Percentiles rank a stretch among this genome's conserved stretches.
Conservation (phyloP, 2,888 invertebrate genomes). For the Drosophila rellima region DNA sequence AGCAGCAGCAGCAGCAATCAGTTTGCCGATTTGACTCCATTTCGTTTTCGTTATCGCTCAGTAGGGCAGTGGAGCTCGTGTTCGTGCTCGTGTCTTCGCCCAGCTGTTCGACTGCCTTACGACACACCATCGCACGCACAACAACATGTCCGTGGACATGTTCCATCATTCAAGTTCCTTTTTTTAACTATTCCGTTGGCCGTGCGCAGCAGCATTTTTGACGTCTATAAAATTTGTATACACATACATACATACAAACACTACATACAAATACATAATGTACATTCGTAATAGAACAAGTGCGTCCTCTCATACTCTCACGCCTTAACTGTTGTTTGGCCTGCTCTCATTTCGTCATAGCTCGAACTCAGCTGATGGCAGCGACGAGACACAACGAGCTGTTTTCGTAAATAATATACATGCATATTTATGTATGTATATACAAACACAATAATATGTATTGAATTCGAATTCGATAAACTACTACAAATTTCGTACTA, state of each 20-base stretch:
- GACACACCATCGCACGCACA: constrained; percentile 6
- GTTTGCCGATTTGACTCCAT: constrained; percentile 39
- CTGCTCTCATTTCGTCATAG: constrained; percentile 57
- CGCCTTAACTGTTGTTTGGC: constrained; percentile 8
- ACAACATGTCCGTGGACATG: constrained; percentile 25
- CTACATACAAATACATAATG: constrained; percentile 1
- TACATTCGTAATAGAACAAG: constrained; percentile 35
- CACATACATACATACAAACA: constrained; percentile 1
- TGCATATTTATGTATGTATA: constrained; percentile 12
- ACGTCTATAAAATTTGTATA: constrained; percentile 18
- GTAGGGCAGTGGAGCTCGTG: constrained; percentile 64
- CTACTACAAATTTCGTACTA: constrained; percentile 22
- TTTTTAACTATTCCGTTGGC: constrained; percentile 18
- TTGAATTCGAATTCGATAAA: constrained; percentile 41
- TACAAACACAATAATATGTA: constrained; percentile 25
- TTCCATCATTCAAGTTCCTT: constrained; percentile 31
- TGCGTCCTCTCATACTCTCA: constrained; percentile 46
- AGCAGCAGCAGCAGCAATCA: constrained; percentile 14
- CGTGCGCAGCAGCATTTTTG: constrained; percentile 51
- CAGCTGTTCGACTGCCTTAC: constrained; percentile 42
- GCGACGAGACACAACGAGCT: constrained; percentile 31
- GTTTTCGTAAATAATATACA: constrained; percentile 29
- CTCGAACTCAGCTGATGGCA: constrained; percentile 51
- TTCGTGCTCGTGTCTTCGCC: constrained; percentile 25
- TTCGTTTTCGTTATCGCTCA: constrained; percentile 67